Conservation (phyloP, 2,113 vertebrate species). For the Alces alces region DNA sequence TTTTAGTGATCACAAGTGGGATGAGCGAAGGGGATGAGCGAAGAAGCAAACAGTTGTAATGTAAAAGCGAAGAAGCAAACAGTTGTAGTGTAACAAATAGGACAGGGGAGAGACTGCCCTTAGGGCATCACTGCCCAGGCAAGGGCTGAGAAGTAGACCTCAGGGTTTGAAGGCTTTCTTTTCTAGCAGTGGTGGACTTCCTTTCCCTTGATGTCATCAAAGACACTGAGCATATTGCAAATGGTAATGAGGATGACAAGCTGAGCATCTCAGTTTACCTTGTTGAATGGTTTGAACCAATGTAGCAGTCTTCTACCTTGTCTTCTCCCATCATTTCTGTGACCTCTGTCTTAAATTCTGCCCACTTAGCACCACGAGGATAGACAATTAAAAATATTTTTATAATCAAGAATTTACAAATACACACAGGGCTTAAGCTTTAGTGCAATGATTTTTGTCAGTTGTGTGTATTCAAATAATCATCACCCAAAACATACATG, state of each 20-base stretch:
- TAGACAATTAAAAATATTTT: not conserved
- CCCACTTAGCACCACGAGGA: not conserved
- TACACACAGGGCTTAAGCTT: not conserved
- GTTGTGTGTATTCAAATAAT: rapidly evolving
- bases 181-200: too few species aligned
- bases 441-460: not conserved
- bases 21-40: too few species aligned
- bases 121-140: rapidly evolving
- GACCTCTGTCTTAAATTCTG: not conserved
- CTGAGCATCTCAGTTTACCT: rapidly evolving
- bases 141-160: not conserved
- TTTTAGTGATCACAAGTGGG: not conserved
- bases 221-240: not conserved
- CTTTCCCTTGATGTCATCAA: not conserved
- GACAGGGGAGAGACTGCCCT: rapidly evolving
- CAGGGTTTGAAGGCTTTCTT: not conserved
- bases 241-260: rapidly evolving
- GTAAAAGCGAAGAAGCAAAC: rapidly evolving
- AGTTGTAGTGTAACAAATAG: rapidly evolving
- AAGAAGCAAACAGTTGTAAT: rapidly evolving
- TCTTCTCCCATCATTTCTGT: not conserved
- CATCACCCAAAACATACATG: not conserved
- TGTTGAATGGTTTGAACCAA: rapidly evolving
- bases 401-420: not conserved
- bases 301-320: not conserved